A percentile compares a stretch with the other conserved stretches of the same genome.
Evolutionary conservation across 1,140 invertebrate genomes (phyloP).

Genomic region (Hydropsyche tenuis): DNA sequence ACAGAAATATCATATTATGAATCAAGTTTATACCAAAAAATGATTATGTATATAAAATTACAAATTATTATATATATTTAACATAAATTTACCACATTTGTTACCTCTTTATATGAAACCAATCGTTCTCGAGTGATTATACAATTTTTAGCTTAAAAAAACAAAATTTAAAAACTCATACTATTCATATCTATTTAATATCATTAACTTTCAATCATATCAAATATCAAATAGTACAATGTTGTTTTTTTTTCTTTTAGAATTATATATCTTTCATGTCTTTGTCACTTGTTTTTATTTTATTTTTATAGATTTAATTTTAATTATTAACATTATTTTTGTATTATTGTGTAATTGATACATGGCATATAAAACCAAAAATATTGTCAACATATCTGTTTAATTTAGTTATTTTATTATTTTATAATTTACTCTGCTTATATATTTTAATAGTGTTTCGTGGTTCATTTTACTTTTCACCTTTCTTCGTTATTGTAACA

Average conservation of each 20-base stretch:
- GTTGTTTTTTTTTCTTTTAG: neutral
- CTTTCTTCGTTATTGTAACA: slow-evolving; percentile 38
- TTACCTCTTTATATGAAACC: slow-evolving; percentile 28
- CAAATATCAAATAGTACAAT: slow-evolving; percentile 24
- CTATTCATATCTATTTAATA: neutral
- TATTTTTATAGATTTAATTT: slow-evolving; percentile 16
- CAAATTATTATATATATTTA: slow-evolving; percentile 5
- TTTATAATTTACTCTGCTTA: slow-evolving; percentile 5
- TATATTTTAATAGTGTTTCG: slow-evolving; percentile 30
- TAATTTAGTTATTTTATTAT: slow-evolving; percentile 21
- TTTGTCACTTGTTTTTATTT: neutral
- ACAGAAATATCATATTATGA: neutral
- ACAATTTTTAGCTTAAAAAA: slow-evolving; percentile 16
- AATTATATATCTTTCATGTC: slow-evolving; percentile 5
- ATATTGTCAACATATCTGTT: slow-evolving; percentile 50
- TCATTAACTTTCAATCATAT: slow-evolving; percentile 14
- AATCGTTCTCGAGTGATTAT: slow-evolving; percentile 6
- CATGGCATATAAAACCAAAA: slow-evolving; percentile 43
- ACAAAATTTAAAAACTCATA: slow-evolving; percentile 10
- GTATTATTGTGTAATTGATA: slow-evolving; percentile 3
- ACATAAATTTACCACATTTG: slow-evolving; percentile 3
- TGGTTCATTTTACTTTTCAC: slow-evolving; percentile 28
- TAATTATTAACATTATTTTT: slow-evolving; percentile 26
- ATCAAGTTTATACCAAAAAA: neutral
- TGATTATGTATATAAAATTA: neutral